These are phyloP conservation scores for Limanda limanda DNA, from an alignment of 2,113 vertebrate genomes.

Conservation along the genomic window DNA sequence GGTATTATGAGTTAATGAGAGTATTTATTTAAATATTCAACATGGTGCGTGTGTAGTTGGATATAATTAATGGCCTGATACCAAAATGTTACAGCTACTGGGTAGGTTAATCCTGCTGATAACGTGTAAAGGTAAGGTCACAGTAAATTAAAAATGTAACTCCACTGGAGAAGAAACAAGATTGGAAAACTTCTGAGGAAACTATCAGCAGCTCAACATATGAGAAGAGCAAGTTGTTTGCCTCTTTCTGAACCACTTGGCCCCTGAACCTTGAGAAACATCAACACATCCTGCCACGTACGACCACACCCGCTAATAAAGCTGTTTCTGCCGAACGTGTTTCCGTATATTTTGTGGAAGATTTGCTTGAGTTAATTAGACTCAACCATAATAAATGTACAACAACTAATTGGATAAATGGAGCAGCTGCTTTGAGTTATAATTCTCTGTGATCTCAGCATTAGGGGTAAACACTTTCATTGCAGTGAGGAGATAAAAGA, in stretches of 20 bases:
- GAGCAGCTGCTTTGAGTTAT: background rate
- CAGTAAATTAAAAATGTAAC: background rate
- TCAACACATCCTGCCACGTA: slow-evolving; percentile 8
- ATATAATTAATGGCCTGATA: slow-evolving; percentile 8
- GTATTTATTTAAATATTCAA: slow-evolving; percentile 26
- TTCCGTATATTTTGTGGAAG: too few relatives aligned
- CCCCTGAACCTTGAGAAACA: background rate
- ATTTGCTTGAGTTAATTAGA: too few relatives aligned
- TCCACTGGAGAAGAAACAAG: background rate
- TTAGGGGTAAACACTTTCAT: too few relatives aligned
- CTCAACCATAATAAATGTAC: background rate
- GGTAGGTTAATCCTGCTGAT: background rate
- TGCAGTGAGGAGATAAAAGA: background rate
- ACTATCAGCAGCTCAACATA: background rate
- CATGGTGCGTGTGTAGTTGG: background rate
- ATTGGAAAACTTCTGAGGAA: background rate
- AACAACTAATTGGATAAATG: background rate
- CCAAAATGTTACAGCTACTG: slow-evolving; percentile 18
- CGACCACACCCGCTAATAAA: background rate
- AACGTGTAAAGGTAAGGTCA: background rate
- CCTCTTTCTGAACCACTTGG: background rate
- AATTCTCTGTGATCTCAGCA: background rate
- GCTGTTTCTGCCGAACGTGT: background rate
- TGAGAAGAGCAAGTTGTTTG: background rate
- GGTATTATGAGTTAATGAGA: slow-evolving; percentile 22